phyloP scores from a whole-genome alignment of 2,113 vertebrate species.

The Genyomyrus donnyi region DNA sequence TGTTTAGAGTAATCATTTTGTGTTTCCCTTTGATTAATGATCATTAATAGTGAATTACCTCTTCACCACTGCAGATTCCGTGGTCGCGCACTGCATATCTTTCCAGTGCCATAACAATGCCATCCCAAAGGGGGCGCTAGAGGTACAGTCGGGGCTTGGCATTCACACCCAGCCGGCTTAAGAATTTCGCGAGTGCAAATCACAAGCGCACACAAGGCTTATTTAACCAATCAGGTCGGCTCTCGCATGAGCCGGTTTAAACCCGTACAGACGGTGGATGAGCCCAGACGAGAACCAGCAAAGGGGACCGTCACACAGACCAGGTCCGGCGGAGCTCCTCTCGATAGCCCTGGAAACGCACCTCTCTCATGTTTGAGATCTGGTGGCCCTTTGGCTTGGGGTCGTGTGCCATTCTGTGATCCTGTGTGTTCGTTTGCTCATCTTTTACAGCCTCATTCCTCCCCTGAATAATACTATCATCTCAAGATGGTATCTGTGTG shows the following conservation, averaged over 20 bases:
- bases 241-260: not conserved
- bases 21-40: not conserved
- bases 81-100: not conserved
- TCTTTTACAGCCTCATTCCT: not conserved
- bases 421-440: not conserved
- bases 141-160: not conserved
- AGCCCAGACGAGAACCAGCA: not conserved
- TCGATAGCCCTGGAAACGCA: not conserved
- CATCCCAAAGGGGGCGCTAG: not conserved
- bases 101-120: not conserved
- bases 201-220: not conserved
- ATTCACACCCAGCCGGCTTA: not conserved
- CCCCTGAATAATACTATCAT: not conserved
- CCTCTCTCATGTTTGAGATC: not conserved
- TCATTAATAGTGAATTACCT: not conserved
- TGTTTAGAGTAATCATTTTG: not conserved
- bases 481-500: not conserved
- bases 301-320: not conserved
- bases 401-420: not conserved
- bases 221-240: not conserved
- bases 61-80: not conserved
- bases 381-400: not conserved
- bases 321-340: not conserved
- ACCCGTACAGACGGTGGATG: not conserved
- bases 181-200: not conserved